A percentile compares a stretch with the other conserved stretches of the same genome.
These are phyloP conservation scores for Sminthurides aquaticus DNA, from an alignment of 2,888 invertebrate genomes.

Conservation along the genomic window DNA sequence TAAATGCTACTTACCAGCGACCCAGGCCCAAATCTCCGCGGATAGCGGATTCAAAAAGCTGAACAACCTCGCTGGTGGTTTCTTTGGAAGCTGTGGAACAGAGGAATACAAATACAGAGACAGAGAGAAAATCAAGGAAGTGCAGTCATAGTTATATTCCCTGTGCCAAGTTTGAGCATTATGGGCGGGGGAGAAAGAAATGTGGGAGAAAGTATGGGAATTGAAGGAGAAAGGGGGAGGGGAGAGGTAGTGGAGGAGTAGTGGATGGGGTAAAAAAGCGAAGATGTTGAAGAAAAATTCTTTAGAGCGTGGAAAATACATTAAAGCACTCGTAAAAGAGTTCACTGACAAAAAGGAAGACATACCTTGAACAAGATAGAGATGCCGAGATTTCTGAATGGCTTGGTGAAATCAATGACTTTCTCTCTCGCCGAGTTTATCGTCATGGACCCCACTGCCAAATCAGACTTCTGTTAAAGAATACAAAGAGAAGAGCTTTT, in stretches of 20 bases:
- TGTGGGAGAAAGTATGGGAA: not conserved
- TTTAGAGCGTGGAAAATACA: constrained; percentile 3
- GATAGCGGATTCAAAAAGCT: constrained; percentile 95
- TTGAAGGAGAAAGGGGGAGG: not conserved
- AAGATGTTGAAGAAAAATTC: not conserved
- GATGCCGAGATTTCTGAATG: constrained; percentile 96
- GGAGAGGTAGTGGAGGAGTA: not conserved
- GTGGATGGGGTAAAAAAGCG: not conserved
- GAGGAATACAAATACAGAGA: not conserved
- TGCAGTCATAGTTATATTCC: no score
- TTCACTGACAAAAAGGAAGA: not conserved
- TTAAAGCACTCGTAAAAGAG: not conserved
- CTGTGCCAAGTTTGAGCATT: no score
- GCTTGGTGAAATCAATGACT: constrained; percentile 93
- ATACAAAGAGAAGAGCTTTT: constrained; percentile 13
- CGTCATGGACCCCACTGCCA: constrained; percentile 95
- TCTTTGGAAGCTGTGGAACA: constrained; percentile 70
- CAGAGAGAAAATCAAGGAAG: no score
- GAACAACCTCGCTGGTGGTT: constrained; percentile 78
- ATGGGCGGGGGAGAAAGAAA: no score
- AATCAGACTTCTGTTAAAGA: constrained; percentile 73
- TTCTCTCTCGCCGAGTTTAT: constrained; percentile 75
- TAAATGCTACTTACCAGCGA: constrained; percentile 34
- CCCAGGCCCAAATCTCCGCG: constrained; percentile 90
- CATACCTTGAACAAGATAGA: constrained; percentile 68